Evolutionary conservation across 2,797 vertebrate species (phyloP).

Genomic region (Hydrophis major): DNA sequence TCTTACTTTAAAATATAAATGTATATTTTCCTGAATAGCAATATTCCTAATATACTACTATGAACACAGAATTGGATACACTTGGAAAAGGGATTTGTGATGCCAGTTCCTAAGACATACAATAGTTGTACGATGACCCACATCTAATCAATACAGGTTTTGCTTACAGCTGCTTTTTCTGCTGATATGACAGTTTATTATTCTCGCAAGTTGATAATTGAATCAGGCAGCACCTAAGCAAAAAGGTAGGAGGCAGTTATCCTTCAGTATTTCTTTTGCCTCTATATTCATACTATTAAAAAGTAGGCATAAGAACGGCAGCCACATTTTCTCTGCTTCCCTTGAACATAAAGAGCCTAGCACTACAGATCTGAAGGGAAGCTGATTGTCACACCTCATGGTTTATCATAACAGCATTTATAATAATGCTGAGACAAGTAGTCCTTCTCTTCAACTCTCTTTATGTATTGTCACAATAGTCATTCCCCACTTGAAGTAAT

Average conservation of each 20-base stretch:
- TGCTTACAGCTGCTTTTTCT: not conserved
- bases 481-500: not conserved
- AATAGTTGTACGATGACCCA: not conserved
- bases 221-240: not conserved
- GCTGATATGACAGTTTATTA: not conserved
- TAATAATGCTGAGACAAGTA: accelerated
- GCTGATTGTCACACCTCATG: not conserved
- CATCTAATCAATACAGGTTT: not conserved
- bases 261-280: not conserved
- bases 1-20: not conserved
- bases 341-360: conserved; percentile 39
- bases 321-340: conserved; percentile 17
- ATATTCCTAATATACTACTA: not conserved
- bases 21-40: not conserved
- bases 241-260: accelerated
- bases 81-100: not conserved
- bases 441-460: conserved; percentile 1
- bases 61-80: not conserved
- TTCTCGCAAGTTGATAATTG: not conserved
- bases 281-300: not conserved
- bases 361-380: conserved; percentile 28
- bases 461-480: not conserved
- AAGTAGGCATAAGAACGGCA: conserved; percentile 15
- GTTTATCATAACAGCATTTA: conserved; percentile 18
- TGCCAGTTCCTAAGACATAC: not conserved